phyloP scores from a whole-genome alignment of 2,113 vertebrate genomes.

The Dascyllus trimaculatus region DNA sequence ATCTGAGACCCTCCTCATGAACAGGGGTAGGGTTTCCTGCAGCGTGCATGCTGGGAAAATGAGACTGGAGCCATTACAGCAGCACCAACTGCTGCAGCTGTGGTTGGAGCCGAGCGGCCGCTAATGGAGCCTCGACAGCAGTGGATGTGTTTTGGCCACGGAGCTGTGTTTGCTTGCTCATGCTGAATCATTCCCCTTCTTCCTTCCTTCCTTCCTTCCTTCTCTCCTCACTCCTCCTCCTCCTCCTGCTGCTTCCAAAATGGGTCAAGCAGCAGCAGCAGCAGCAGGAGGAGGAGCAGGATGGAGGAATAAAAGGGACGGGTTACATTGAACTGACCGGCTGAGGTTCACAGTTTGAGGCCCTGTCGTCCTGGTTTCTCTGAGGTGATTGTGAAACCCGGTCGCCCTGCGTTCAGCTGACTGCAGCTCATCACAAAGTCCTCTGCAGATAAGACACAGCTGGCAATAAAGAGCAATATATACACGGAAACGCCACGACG shows the following conservation, averaged over 20 bases:
- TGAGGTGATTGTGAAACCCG: not conserved
- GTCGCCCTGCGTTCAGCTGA: constrained; percentile 18
- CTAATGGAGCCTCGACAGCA: constrained; percentile 44
- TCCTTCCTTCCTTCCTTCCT: constrained; percentile 21
- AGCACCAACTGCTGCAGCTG: constrained; percentile 21
- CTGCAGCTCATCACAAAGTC: not conserved
- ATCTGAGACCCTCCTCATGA: too few relatives aligned
- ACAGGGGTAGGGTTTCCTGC: too few relatives aligned
- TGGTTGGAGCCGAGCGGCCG: constrained; percentile 17
- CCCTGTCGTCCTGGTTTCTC: not conserved
- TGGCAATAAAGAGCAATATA: too few relatives aligned
- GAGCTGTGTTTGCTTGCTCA: constrained; percentile 49
- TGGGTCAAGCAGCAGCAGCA: constrained; percentile 62
- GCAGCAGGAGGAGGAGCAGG: constrained; percentile 18
- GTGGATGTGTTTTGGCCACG: constrained; percentile 32
- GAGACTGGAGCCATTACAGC: not conserved
- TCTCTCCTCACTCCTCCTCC: constrained; percentile 43
- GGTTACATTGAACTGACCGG: not conserved
- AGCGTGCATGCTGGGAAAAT: not conserved
- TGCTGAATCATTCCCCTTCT: constrained; percentile 81
- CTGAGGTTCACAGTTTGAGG: constrained; percentile 6
- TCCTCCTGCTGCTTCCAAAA: constrained; percentile 55
- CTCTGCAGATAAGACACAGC: not conserved
- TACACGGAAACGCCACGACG: not conserved
- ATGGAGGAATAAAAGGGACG: too few relatives aligned